Evolutionary conservation across 1,140 invertebrate species (phyloP).

Genomic region (Cardiocondyla obscurior): DNA sequence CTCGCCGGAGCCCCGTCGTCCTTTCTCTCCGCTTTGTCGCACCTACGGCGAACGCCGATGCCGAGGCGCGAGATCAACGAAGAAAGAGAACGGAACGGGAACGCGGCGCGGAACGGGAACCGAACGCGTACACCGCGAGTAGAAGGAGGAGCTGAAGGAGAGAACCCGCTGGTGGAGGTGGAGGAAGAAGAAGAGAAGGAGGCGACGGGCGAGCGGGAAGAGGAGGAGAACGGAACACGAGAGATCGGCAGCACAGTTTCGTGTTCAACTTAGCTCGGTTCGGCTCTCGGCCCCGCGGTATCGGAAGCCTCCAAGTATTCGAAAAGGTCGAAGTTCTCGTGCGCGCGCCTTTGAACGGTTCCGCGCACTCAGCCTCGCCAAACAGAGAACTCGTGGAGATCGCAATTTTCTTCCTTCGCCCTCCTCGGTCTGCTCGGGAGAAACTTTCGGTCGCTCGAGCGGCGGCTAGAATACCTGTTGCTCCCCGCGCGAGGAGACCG

Average conservation of each 20-base stretch:
- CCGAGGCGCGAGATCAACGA: slow-evolving; percentile 48
- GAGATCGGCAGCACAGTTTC: slow-evolving; percentile 82
- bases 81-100: slow-evolving; percentile 70
- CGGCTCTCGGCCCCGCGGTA: slow-evolving; percentile 68
- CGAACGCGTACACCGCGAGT: slow-evolving; percentile 65
- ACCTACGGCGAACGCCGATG: slow-evolving; percentile 52
- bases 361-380: not conserved
- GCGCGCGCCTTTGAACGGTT: slow-evolving; percentile 21
- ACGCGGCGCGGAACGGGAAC: slow-evolving; percentile 73
- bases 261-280: slow-evolving; percentile 74
- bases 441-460: slow-evolving; percentile 26
- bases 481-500: slow-evolving; percentile 31
- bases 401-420: slow-evolving; percentile 4
- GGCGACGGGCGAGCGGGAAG: slow-evolving; percentile 43
- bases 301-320: slow-evolving; percentile 60
- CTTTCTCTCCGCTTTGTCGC: slow-evolving; percentile 62
- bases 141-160: slow-evolving; percentile 72
- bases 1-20: slow-evolving; percentile 45
- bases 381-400: not conserved
- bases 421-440: slow-evolving; percentile 21
- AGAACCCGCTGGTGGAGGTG: slow-evolving; percentile 62
- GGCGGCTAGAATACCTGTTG: slow-evolving; percentile 52
- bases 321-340: slow-evolving; percentile 34
- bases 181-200: slow-evolving; percentile 64
- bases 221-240: slow-evolving; percentile 77